Evolutionary conservation across 2,113 vertebrate species (phyloP).

Genomic region (Cyprinodon tularosa): DNA sequence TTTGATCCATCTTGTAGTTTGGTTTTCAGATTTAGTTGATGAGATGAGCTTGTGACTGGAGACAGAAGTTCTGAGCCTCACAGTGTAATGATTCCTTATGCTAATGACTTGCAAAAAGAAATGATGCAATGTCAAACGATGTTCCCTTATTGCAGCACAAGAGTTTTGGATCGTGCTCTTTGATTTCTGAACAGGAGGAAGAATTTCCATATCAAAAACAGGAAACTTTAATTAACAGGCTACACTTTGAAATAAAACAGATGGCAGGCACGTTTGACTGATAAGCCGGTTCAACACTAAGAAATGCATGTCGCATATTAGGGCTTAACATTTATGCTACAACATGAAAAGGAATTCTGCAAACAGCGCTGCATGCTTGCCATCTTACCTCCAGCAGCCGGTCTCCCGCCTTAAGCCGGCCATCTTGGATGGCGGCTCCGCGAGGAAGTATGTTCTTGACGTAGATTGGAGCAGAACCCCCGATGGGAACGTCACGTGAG

Average conservation of each 20-base stretch:
- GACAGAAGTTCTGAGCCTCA: neutral
- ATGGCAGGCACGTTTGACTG: conserved; percentile 8
- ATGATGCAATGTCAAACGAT: conserved; percentile 29
- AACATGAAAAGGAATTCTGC: neutral
- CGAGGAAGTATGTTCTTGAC: conserved; percentile 97
- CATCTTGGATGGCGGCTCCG: conserved; percentile 96
- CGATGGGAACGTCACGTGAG: conserved; percentile 94
- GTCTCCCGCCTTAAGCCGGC: conserved; percentile 93
- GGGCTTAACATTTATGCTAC: neutral
- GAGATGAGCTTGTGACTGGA: neutral
- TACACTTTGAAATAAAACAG: conserved; percentile 3
- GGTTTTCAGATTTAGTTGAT: neutral
- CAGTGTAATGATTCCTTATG: conserved; percentile 31
- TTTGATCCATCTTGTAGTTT: neutral
- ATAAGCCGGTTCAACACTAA: neutral
- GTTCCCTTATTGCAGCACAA: neutral
- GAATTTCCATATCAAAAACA: conserved; percentile 17
- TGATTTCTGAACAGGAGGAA: conserved; percentile 18
- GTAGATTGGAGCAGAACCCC: conserved; percentile 94
- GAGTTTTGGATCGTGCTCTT: conserved; percentile 10
- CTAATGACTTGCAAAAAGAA: conserved; percentile 14
- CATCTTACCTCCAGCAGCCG: conserved; percentile 88
- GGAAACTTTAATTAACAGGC: conserved; percentile 3
- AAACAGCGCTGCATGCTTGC: neutral
- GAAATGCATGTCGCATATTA: neutral